Base-by-base conservation (phyloP, 2,888 invertebrate species). In the Ypsolopha scabrella region DNA sequence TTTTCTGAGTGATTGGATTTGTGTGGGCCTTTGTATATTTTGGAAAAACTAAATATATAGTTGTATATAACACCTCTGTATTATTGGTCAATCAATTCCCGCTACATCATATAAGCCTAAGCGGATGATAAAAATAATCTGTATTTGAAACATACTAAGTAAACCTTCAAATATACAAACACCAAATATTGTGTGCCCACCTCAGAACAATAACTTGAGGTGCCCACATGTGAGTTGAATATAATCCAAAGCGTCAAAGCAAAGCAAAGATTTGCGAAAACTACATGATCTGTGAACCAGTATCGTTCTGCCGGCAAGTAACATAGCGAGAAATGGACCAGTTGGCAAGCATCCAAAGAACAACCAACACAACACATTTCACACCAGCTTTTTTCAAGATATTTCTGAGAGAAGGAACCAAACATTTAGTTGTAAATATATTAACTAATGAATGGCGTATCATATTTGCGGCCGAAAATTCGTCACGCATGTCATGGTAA, bases 271-370 rank as follows among this genome's bases (percentile, higher is more conserved):
- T 73, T 76, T 74, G 72, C 64, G 64, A 67, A 67, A 68, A 67
- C 68, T 70, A 77, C 71, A 77, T 72, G 80, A 80, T 76, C 78
- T 77, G 76, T 78, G 79, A 79, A 80, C 79, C 65, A 72, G 72
- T 72, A 81, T 79, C 77, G 75, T 73, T 75, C 68, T 68, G 61
- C 63, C 69, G 67, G 70, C 64, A 66, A 67, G 70, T 53, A 63
- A 60, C 58, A 63, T 67, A 69, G 61, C 71, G 65, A 74, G 77
- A 82, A 80, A 80, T 76, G 77, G 72, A 80, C 70, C 73, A 77
- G 61, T 75, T 85, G 85, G 85, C 79, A 57, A 2, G 7, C 9
- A 48, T 77, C 85, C 85, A 83, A 72, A 24, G 24, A 24, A 24
- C 24, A 24, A 52, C 55, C 58, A 62, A 67, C 45, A 58, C 56